Evolutionary conservation across 2,888 invertebrate genomes (phyloP), one percentile per base, ranked within the genome.

Genomic region (Malthinus flaveolus): DNA sequence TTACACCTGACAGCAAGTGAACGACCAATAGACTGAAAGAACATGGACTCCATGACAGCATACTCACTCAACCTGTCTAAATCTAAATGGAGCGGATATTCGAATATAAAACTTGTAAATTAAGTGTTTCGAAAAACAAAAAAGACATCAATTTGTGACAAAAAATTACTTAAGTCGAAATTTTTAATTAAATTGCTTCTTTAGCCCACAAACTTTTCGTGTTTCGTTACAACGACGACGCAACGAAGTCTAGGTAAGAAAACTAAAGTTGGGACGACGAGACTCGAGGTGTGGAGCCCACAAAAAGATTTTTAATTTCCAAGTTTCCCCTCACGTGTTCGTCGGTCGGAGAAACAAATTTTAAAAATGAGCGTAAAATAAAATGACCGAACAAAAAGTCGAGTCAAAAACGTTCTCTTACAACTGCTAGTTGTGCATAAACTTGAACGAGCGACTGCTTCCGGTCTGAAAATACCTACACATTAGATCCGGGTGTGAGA

Each of bases 381-480:
- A 23, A 15, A 12, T 42, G 39, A n/a, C 7, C 39, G 15, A 32
- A 32, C 10, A 33, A 47, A 47, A 9, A 47, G 9, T 8, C 31
- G n/a, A 44, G 51, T 15, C 42, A 51, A 51, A 39, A 13, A 13
- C 31, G 45, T 49, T 23, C 23, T 54, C 54, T 56, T 66, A 62
- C 60, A 66, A 67, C 66, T 68, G 42, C 13, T 49, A 3, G 66
- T 68, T 67, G 67, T 70, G 68, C 69, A 73, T 69, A 71, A 71
- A 71, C 70, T 70, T 65, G 68, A 66, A 67, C 64, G 70, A 65
- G 68, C 66, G 66, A 61, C 62, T 58, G 67, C 71, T 75, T 75
- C 74, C 74, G 75, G 69, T 71, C 73, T 68, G 55, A 71, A 73
- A 74, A 74, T 68, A 68, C 61, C 37, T 65, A 53, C 45, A 46